Percentiles rank a stretch among this genome's conserved stretches.
phyloP scores from a whole-genome alignment of 2,797 vertebrate genomes.

The Onychomys arenicola region DNA sequence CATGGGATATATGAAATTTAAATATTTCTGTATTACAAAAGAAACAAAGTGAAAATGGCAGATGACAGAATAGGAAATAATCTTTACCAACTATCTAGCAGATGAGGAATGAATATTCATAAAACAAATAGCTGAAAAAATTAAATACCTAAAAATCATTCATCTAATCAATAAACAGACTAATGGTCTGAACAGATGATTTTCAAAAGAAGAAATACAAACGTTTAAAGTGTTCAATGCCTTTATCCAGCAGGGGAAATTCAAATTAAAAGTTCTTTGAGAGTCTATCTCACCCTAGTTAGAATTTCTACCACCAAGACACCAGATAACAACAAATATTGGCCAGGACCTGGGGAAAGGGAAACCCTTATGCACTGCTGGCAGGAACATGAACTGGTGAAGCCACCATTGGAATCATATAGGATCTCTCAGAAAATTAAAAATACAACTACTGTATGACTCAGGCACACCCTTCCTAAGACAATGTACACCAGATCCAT shows the following conservation, averaged over 20 bases:
- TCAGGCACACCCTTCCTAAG: background rate
- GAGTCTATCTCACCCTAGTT: background rate
- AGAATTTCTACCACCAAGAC: background rate
- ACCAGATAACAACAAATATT: background rate
- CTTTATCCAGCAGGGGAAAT: background rate
- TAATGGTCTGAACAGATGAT: background rate
- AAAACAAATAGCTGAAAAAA: background rate
- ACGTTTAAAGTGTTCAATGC: background rate
- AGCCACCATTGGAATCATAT: background rate
- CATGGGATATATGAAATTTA: background rate
- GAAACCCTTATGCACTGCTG: background rate
- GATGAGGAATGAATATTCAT: background rate
- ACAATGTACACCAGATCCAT: background rate
- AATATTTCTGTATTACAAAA: background rate
- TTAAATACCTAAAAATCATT: background rate
- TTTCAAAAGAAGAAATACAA: background rate
- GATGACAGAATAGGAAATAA: background rate
- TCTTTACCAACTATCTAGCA: background rate
- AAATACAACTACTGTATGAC: background rate
- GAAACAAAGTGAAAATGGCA: background rate
- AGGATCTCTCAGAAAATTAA: background rate
- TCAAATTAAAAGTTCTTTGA: too few species aligned
- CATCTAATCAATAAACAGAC: background rate
- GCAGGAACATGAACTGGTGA: background rate
- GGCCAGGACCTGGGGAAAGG: background rate